phyloP scores from a whole-genome alignment of 2,888 invertebrate species.

The Callyntrura guangdongensis region DNA sequence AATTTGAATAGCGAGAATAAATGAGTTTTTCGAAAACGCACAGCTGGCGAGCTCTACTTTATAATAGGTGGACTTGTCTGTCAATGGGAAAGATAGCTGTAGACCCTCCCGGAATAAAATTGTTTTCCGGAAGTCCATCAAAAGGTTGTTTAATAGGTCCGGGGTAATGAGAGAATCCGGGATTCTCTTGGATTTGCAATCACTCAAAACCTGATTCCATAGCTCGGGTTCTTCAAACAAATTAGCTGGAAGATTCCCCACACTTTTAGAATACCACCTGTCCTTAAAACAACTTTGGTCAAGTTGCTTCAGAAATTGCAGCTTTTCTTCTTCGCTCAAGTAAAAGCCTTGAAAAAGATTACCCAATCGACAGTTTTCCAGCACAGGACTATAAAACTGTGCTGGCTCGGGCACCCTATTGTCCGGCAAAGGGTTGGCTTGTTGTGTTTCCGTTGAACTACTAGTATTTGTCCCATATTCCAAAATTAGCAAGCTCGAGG shows the following conservation, averaged over 20 bases:
- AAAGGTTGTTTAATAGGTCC: background rate
- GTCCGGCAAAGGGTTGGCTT: background rate
- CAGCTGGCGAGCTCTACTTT: conserved; percentile 45
- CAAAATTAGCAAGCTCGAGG: conserved; percentile 42
- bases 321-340: conserved; percentile 10
- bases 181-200: conserved; percentile 65
- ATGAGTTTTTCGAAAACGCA: conserved; percentile 49
- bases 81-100: conserved; percentile 14
- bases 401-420: background rate
- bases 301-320: conserved; percentile 32
- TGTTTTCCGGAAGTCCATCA: background rate
- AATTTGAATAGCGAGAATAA: conserved; percentile 68
- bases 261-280: background rate
- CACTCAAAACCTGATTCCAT: conserved; percentile 46
- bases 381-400: background rate
- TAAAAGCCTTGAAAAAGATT: conserved; percentile 22
- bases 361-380: conserved; percentile 26
- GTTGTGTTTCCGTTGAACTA: background rate
- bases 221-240: background rate
- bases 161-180: conserved; percentile 63
- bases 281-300: conserved; percentile 41
- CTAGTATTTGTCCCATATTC: conserved; percentile 17
- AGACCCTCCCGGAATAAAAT: background rate
- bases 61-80: conserved; percentile 25
- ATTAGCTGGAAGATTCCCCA: background rate